Conservation (phyloP, 2,113 vertebrate genomes). For the Notothenia rossii region DNA sequence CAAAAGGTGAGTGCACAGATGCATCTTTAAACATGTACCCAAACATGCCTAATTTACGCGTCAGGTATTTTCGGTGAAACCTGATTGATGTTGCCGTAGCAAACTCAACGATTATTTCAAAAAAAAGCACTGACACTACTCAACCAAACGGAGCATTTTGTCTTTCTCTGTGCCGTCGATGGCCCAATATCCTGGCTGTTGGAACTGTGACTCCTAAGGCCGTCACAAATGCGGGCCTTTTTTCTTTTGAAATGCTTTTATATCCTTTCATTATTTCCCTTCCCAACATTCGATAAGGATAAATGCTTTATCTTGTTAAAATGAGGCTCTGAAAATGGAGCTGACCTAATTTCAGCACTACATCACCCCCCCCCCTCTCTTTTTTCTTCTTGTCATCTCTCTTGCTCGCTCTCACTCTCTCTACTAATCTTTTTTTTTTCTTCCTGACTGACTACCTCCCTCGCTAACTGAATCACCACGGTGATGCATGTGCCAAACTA, state of each 20-base stretch:
- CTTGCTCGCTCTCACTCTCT: conserved; percentile 25
- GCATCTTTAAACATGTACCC: conserved; percentile 23
- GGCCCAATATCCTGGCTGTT: conserved; percentile 33
- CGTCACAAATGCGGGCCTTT: conserved; percentile 38
- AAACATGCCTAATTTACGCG: conserved; percentile 15
- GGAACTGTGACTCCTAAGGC: conserved; percentile 36
- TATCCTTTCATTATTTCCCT: conserved; percentile 33
- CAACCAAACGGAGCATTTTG: conserved; percentile 32
- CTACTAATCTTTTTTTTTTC: conserved; percentile 36
- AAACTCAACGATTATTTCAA: not conserved
- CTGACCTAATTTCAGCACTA: conserved; percentile 81
- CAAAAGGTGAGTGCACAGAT: conserved; percentile 87
- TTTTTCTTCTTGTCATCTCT: conserved; percentile 53
- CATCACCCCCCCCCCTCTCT: conserved; percentile 36
- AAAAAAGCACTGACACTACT: conserved; percentile 3
- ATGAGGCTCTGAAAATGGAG: conserved; percentile 74
- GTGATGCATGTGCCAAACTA: conserved; percentile 78
- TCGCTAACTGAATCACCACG: conserved; percentile 81
- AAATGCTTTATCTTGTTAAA: conserved; percentile 73
- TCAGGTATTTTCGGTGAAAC: conserved; percentile 15
- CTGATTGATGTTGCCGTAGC: conserved; percentile 10
- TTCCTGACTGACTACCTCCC: conserved; percentile 69
- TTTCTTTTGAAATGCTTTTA: conserved; percentile 32
- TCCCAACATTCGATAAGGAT: conserved; percentile 58
- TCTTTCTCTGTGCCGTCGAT: conserved; percentile 15